phyloP scores from a whole-genome alignment of 2,113 vertebrate species.

The Camelus bactrianus region DNA sequence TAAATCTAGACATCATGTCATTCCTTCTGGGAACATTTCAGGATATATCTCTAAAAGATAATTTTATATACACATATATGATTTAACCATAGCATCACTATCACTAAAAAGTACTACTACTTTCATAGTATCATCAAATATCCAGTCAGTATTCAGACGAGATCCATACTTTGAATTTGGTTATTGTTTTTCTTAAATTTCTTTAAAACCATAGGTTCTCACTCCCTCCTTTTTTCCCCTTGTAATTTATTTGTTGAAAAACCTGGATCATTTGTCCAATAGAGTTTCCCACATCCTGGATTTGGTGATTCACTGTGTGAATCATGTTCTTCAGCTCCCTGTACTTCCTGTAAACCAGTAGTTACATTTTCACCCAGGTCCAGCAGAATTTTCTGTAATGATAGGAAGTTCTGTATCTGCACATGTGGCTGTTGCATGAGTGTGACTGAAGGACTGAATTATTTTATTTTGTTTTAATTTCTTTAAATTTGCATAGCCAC shows the following conservation, averaged over 20 bases:
- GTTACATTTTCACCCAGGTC: background rate
- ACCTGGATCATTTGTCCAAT: background rate
- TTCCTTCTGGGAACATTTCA: background rate
- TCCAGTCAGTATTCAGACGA: background rate
- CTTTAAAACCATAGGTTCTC: background rate
- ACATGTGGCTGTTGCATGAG: background rate
- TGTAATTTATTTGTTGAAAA: background rate
- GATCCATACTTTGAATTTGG: background rate
- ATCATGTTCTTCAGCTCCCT: background rate
- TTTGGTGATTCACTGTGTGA: background rate
- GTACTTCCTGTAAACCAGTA: background rate
- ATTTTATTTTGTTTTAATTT: constrained; percentile 19
- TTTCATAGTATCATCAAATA: constrained; percentile 5
- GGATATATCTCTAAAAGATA: background rate
- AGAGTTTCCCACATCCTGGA: background rate
- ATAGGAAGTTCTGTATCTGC: background rate
- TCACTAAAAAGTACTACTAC: constrained; percentile 4
- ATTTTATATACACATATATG: background rate
- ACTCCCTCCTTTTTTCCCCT: background rate
- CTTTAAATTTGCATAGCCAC: background rate
- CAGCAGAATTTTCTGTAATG: background rate
- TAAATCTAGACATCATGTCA: background rate
- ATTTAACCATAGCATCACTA: background rate
- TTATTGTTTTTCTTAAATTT: constrained; percentile 9
- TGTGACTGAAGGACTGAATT: background rate